phyloP scores from a whole-genome alignment of 2,113 vertebrate species.

The Aspidoscelis tigris region DNA sequence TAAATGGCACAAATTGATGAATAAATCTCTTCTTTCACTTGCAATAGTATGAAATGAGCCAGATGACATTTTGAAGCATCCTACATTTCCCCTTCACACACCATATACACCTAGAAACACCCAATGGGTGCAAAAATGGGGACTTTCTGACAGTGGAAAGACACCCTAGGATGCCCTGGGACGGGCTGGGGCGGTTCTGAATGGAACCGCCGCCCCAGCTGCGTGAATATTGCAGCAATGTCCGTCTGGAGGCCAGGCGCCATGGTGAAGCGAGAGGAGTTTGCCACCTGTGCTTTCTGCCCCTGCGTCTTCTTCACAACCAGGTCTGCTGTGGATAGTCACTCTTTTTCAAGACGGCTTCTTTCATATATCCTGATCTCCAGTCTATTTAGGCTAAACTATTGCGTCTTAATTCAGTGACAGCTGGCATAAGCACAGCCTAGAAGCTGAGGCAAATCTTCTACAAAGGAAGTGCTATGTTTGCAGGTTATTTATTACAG shows the following conservation, averaged over 20 bases:
- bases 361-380: slow-evolving; percentile 38
- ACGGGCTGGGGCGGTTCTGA: too few relatives aligned
- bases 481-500: slow-evolving; percentile 42
- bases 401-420: slow-evolving; percentile 15
- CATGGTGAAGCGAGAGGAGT: too few relatives aligned
- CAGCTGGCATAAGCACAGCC: slow-evolving; percentile 25
- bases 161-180: too few relatives aligned
- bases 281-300: too few relatives aligned
- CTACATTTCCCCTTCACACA: background rate
- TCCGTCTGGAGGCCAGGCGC: too few relatives aligned
- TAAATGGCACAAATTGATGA: slow-evolving; percentile 5
- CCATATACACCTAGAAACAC: background rate
- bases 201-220: too few relatives aligned
- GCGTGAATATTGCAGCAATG: too few relatives aligned
- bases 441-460: slow-evolving; percentile 19
- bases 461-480: slow-evolving; percentile 29
- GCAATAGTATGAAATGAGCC: background rate
- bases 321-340: too few relatives aligned
- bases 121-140: too few relatives aligned
- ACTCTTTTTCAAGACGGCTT: slow-evolving; percentile 27
- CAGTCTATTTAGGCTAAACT: slow-evolving; percentile 21
- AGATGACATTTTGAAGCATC: background rate
- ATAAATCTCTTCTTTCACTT: background rate
- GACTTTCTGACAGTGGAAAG: background rate
- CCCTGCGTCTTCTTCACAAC: too few relatives aligned